Conservation (phyloP, 92 coral and sea anemone species). For the Montipora capitata region DNA sequence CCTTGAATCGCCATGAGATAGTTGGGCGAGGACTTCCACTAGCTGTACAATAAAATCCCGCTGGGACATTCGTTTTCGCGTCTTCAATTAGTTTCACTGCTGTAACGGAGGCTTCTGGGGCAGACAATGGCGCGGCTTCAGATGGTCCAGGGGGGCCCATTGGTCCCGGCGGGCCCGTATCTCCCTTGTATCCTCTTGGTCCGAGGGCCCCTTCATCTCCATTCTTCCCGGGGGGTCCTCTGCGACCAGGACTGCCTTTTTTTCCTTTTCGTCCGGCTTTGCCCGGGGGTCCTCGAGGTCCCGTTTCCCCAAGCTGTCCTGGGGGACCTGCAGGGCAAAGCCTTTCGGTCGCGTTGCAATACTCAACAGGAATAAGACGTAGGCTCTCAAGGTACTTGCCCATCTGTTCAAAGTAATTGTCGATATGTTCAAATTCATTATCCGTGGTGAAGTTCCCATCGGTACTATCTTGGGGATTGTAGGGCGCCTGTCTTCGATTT, state of each 20-base stretch:
- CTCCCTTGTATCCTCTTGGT: conserved; percentile 36
- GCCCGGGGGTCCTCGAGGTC: not conserved
- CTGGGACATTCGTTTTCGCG: conserved; percentile 3
- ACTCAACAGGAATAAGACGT: conserved; percentile 8
- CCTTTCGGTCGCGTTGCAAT: conserved; percentile 21
- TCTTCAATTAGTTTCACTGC: conserved; percentile 2
- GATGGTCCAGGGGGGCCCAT: conserved; percentile 15
- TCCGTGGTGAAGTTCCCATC: no score
- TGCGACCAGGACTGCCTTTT: conserved; percentile 4
- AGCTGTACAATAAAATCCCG: conserved; percentile 35
- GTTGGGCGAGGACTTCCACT: conserved; percentile 28
- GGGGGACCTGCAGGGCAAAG: conserved; percentile 49
- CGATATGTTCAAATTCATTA: no score
- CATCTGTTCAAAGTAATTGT: no score
- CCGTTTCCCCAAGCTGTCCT: conserved; percentile 14
- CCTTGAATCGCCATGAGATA: not conserved
- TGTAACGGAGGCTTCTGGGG: conserved; percentile 22
- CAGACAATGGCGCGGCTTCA: conserved; percentile 18
- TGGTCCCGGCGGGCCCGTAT: not conserved
- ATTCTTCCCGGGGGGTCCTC: conserved; percentile 4
- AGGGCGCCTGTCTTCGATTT: conserved; percentile 2
- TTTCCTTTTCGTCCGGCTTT: not conserved
- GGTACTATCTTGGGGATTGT: not conserved
- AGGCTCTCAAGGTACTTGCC: no score
- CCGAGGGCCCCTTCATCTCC: not conserved